Base-by-base conservation (phyloP, 2,888 invertebrate genomes). In the Plemyria rubiginata region DNA sequence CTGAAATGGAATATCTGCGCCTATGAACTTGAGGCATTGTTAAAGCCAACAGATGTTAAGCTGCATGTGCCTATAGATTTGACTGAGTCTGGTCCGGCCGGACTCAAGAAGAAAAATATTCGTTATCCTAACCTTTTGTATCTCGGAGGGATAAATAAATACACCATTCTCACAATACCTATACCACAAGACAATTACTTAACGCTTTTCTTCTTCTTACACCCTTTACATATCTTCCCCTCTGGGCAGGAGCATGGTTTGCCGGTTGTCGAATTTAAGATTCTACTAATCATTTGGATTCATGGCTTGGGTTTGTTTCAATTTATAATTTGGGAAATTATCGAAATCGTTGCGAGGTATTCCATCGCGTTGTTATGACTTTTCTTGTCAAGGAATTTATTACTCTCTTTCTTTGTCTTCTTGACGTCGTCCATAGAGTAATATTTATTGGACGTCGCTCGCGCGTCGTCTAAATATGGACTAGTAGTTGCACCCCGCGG, bases 41-140 rank as follows among this genome's bases (percentile, higher is more conserved):
- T n/a, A n/a, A n/a, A n/a, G n/a, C n/a, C n/a, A n/a, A n/a, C 22
- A 22, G 22, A 22, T 22, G 22, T 22, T 22, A 22, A 22, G 22
- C 22, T 3, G 22, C 22, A 22, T 22, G 22, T 22, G 22, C 22
- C 22, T 22, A 3, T 22, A 22, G 22, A 3, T 22, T 22, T 22
- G 22, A 22, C 22, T 22, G 1, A 22, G 22, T 8, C 32, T 41
- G 8, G n/a, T n/a, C n/a, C n/a, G n/a, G n/a, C n/a, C n/a, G n/a
- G 40, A 40, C 12, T 40, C 8, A 3, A 8, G 1, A 45, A 11
- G 16, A 2, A 16, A 45, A 9, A 9, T 4, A 45, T 28, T 29
- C 9, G 22, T 22, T 22, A 51, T 54, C 60, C 67, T 46, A 61
- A 79, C 79, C 79, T 79, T 79, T 73, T 79, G 57, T 75, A 78